Base-by-base conservation (phyloP, 1,140 invertebrate genomes). In the Papilio polytes region DNA sequence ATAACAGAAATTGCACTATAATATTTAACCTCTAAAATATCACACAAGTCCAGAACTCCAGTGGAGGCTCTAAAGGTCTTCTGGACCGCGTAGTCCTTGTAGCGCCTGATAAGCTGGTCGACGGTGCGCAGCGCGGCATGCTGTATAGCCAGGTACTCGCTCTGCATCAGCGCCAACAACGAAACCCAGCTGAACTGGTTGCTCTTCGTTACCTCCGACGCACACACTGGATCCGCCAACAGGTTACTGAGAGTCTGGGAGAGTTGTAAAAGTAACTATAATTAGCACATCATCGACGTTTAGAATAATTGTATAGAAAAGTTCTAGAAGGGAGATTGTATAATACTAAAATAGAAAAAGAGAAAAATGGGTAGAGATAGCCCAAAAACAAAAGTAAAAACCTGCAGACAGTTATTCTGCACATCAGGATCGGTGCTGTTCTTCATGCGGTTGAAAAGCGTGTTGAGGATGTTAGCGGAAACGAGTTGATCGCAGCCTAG, bases 371-470 rank as follows among this genome's bases (percentile, higher is more conserved):
- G 15, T 51, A 48, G 10, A 48, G 4, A 36, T 4, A 4, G 36
- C 4, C n/a, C 15, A 12, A 48, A 48, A 72, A 72, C 36, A 73
- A 18, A 2, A 44, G 7, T 6, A 72, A 26, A 26, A 59, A 94
- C 93, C 90, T 94, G 92, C 26, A 94, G 84, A 66, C 92, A 94
- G 84, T 94, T 94, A 81, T 93, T 93, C 80, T 94, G 93, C 0
- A 94, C 92, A 74, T 94, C 93, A 41, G 93, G 93, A 78, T 94
- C 93, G 0, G 89, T 84, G 31, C 89, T 91, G 77, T 93, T 94
- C 82, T 92, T 94, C 93, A 94, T 94, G 26, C 92, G 88, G 0
- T 82, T 83, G 78, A 91, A 94, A 2, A 94, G 81, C 41, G 83
- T 91, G 74, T 86, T 89, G 0, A 94, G 82, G 13, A 94, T 91